Conservation (phyloP, 2,888 invertebrate genomes). For the Pasiphila rectangulata region DNA sequence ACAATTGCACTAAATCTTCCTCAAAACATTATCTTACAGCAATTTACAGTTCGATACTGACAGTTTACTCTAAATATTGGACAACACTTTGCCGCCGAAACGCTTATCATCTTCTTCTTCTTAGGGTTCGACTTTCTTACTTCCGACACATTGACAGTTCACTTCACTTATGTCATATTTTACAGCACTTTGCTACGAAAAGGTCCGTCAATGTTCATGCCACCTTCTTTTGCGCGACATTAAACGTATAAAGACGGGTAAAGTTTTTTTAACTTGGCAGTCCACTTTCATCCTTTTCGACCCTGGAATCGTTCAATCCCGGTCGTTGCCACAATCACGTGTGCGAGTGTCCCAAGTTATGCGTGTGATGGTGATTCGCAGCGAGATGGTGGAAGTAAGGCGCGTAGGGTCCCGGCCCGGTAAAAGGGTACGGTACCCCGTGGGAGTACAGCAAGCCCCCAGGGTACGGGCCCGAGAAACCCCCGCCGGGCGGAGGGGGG, state of each 20-base stretch:
- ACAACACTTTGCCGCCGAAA: too few species aligned
- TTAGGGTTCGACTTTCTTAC: too few species aligned
- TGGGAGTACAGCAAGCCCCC: constrained; percentile 84
- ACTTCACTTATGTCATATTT: not conserved
- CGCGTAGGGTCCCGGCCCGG: constrained; percentile 80
- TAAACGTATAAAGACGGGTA: not conserved
- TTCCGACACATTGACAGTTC: constrained; percentile 5
- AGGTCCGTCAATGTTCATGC: too few species aligned
- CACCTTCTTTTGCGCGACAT: not conserved
- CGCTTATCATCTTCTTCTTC: too few species aligned
- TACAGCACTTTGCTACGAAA: too few species aligned
- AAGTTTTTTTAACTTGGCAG: not conserved
- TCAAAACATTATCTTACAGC: not conserved
- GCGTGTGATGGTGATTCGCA: constrained; percentile 84
- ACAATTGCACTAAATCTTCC: constrained; percentile 46
- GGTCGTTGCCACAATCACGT: constrained; percentile 80
- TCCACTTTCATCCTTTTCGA: constrained; percentile 46
- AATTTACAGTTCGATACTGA: not conserved
- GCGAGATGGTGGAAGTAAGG: constrained; percentile 86
- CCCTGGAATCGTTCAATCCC: constrained; percentile 64
- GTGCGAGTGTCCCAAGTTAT: constrained; percentile 83
- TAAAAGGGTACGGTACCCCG: constrained; percentile 83
- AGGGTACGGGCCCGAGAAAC: constrained; percentile 83
- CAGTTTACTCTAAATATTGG: too few species aligned
- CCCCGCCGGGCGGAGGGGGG: constrained; percentile 85